These are phyloP conservation scores for Priocnemis perturbator DNA, from an alignment of 2,888 invertebrate species.

Conservation along the genomic window DNA sequence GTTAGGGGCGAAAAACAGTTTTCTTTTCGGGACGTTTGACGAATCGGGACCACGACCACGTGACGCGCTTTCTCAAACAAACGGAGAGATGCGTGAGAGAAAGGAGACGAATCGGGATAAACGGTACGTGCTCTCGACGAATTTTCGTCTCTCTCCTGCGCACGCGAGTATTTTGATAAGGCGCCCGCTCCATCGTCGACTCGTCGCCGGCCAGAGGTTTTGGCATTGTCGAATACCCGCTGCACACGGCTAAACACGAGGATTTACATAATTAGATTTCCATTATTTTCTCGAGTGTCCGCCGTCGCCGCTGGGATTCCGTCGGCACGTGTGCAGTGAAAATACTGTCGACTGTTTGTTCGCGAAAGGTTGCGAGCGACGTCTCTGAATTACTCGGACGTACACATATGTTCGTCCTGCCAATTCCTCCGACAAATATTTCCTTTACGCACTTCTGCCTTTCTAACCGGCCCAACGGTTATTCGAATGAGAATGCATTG, in stretches of 20 bases:
- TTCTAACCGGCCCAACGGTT: no score
- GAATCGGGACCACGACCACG: conserved; percentile 38
- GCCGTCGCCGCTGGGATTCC: conserved; percentile 40
- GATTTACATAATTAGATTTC: conserved; percentile 73
- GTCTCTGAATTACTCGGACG: conserved; percentile 30
- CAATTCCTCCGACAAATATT: neutral
- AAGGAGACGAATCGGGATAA: conserved; percentile 33
- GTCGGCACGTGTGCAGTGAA: conserved; percentile 65
- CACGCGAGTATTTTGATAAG: conserved; percentile 70
- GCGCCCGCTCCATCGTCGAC: conserved; percentile 39
- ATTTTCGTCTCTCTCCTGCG: conserved; percentile 50
- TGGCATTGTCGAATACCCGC: conserved; percentile 44
- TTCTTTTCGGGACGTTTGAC: conserved; percentile 12
- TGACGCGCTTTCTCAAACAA: conserved; percentile 54
- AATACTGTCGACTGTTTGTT: conserved; percentile 44
- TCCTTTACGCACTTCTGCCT: no score
- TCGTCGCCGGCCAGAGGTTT: conserved; percentile 20
- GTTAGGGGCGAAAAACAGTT: neutral
- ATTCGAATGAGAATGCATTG: no score
- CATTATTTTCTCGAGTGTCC: conserved; percentile 61
- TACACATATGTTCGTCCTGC: conserved; percentile 24
- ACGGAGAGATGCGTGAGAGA: conserved; percentile 36
- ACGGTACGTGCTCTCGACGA: conserved; percentile 60
- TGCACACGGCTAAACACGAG: conserved; percentile 58
- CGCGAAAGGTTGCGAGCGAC: no score